Base-by-base conservation (phyloP, 2,113 vertebrate species). In the Myrmecophaga tridactyla region DNA sequence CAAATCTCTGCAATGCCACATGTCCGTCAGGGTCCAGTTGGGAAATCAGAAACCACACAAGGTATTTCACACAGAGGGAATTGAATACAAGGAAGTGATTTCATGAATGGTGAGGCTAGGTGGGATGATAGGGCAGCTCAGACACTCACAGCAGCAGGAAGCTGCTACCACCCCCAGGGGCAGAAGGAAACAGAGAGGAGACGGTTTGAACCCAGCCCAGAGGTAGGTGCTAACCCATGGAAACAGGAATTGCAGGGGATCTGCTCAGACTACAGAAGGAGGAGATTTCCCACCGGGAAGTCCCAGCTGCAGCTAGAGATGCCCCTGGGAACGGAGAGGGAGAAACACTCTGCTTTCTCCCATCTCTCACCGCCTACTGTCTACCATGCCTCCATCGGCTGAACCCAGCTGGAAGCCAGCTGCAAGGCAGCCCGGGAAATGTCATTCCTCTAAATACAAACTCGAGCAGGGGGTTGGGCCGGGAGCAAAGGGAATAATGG, bases 371-470 rank as follows among this genome's bases (percentile, higher is more conserved):
- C 15, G 7, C 9, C n/a, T 36, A 6, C 58, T 13, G 53, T 36
- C 63, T 1, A 1, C 63, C 10, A 0, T 0, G 4, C n/a, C 46
- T 41, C 46, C 8, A 0, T 0, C 0, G 14, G 56, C 31, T 0
- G 46, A 27, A 58, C 58, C 51, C 29, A 11, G 56, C 27, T 23
- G 31, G 29, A 51, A 63, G 67, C 39, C 10, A 23, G 4, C 6
- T 31, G 8, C n/a, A 18, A 53, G 34, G 41, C 43, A 2, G 29
- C 75, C 56, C 56, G 27, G 41, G 43, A 43, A 67, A 14, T 7
- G 46, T 14, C 58, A 7, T 4, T 73, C 17, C 20, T 8, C 10
- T 2, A 23, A 15, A 2, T 2, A 7, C 7, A 15, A 48, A 58
- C n/a, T 58, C 41, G 53, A 27, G n/a, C 20, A 4, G 36, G 36